These are phyloP conservation scores for Mesochorus sp. DNA, from an alignment of 2,888 invertebrate species.

Conservation along the genomic window DNA sequence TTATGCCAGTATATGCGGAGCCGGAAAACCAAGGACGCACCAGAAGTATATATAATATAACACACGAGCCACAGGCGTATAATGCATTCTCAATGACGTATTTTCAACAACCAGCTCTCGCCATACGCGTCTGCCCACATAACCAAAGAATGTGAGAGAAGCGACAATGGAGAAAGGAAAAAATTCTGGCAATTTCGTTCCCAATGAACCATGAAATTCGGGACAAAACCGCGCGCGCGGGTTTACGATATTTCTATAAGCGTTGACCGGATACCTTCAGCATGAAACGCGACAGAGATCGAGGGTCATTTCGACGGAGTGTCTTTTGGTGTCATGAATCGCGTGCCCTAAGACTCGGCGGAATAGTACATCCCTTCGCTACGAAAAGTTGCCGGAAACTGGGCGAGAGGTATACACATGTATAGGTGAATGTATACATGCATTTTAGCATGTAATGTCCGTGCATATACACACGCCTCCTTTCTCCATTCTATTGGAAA, in stretches of 20 bases:
- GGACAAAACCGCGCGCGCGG: background rate
- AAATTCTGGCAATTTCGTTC: slow-evolving; percentile 20
- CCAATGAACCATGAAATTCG: slow-evolving; percentile 46
- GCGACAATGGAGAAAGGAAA: background rate
- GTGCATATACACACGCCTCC: background rate
- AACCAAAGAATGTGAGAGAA: slow-evolving; percentile 25
- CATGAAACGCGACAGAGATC: background rate
- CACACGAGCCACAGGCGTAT: background rate
- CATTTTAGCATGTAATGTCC: background rate
- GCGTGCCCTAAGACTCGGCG: slow-evolving; percentile 6
- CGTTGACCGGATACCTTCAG: slow-evolving; percentile 19
- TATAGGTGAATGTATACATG: background rate
- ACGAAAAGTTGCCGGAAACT: slow-evolving; percentile 32
- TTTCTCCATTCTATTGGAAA: slow-evolving; percentile 57
- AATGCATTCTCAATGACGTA: background rate
- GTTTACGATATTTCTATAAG: background rate
- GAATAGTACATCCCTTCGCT: slow-evolving; percentile 7
- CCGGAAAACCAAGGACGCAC: background rate
- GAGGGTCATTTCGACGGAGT: slow-evolving; percentile 3
- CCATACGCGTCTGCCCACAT: background rate
- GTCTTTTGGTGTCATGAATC: slow-evolving; percentile 13
- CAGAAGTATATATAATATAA: too few relatives aligned
- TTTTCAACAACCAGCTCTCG: slow-evolving; percentile 16
- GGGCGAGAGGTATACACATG: background rate
- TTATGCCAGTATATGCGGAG: background rate